Percentiles rank a stretch among this genome's conserved stretches.
phyloP scores from a whole-genome alignment of 2,888 invertebrate genomes.

The Baccha elongata region DNA sequence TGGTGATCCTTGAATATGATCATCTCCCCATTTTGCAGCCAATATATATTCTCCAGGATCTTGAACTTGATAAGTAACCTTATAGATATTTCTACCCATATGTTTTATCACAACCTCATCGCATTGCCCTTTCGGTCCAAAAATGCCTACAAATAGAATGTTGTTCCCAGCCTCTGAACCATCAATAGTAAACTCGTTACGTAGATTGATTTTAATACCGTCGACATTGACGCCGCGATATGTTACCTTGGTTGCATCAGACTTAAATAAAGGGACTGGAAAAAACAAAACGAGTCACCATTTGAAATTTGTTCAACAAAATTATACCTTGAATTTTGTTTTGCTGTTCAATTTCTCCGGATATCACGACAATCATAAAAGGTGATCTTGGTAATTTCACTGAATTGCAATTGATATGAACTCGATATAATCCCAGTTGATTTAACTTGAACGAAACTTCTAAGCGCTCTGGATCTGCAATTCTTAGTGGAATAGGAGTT shows the following conservation, averaged over 20 bases:
- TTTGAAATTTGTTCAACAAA: neutral
- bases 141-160: constrained; percentile 96
- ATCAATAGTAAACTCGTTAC: constrained; percentile 81
- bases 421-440: constrained; percentile 79
- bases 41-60: constrained; percentile 97
- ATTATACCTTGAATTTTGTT: constrained; percentile 69
- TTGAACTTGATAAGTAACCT: constrained; percentile 93
- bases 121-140: constrained; percentile 97
- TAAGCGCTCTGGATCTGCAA: constrained; percentile 79
- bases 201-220: constrained; percentile 78
- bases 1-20: constrained; percentile 98
- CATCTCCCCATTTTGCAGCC: constrained; percentile 97
- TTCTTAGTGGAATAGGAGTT: constrained; percentile 75
- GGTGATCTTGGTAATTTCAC: constrained; percentile 79
- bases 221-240: constrained; percentile 79
- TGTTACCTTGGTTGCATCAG: constrained; percentile 79
- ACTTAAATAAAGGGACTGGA: constrained; percentile 77
- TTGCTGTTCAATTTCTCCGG: constrained; percentile 74
- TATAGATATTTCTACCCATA: constrained; percentile 94
- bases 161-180: constrained; percentile 88
- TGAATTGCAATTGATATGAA: constrained; percentile 81
- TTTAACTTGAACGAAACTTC: constrained; percentile 76
- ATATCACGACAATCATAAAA: constrained; percentile 79
- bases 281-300: constrained; percentile 5
- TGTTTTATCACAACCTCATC: constrained; percentile 97